phyloP scores from a whole-genome alignment of 2,113 vertebrate species.

The Alethe diademata region DNA sequence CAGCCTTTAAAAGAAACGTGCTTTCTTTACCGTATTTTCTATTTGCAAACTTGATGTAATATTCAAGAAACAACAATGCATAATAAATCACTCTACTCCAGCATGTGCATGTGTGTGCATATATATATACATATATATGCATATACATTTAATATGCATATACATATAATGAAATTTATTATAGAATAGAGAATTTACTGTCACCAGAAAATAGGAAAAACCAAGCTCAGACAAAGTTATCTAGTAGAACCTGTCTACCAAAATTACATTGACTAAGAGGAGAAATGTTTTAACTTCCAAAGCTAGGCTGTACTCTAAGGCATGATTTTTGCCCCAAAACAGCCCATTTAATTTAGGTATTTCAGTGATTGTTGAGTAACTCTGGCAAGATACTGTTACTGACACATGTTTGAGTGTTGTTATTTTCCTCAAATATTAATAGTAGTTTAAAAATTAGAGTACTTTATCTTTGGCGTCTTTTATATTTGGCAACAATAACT shows the following conservation, averaged over 20 bases:
- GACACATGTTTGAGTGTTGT: background rate
- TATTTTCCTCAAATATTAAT: background rate
- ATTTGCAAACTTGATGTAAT: background rate
- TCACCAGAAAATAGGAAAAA: background rate
- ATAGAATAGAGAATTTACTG: background rate
- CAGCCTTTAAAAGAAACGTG: background rate
- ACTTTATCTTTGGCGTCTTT: background rate
- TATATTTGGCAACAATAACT: background rate
- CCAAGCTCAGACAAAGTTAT: background rate
- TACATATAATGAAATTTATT: background rate
- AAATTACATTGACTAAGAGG: background rate
- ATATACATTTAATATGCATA: background rate
- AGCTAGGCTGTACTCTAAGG: background rate
- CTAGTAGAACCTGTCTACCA: background rate
- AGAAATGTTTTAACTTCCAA: background rate
- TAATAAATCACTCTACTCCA: background rate
- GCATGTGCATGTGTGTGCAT: background rate
- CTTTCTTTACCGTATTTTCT: background rate
- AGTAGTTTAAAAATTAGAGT: background rate
- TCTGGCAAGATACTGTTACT: background rate
- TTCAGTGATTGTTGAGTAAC: background rate
- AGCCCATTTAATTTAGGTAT: rapidly evolving
- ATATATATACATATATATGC: too few species aligned
- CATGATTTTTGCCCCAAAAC: background rate
- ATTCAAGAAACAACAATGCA: background rate